Evolutionary conservation across 2,113 vertebrate species (phyloP).

Genomic region (Agapornis roseicollis): DNA sequence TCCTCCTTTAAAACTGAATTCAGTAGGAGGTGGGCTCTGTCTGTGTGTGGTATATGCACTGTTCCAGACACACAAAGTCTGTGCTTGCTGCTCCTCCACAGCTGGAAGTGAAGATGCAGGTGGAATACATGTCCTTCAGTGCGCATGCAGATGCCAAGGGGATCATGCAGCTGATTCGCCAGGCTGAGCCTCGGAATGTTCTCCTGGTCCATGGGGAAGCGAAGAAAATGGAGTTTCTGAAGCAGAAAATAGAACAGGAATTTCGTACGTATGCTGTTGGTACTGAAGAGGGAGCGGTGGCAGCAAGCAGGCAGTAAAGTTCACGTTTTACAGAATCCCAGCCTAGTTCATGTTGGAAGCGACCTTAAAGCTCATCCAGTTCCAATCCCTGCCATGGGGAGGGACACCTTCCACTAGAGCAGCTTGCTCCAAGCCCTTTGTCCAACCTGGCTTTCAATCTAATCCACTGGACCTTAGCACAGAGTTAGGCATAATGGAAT

Average conservation of each 20-base stretch:
- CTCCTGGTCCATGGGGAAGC: slow-evolving; percentile 94
- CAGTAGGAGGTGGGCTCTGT: neutral
- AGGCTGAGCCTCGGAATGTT: slow-evolving; percentile 90
- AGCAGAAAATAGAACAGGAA: slow-evolving; percentile 97
- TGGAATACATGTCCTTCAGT: slow-evolving; percentile 99
- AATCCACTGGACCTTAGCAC: rapidly evolving
- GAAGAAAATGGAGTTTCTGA: slow-evolving; percentile 97
- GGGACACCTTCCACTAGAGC: neutral
- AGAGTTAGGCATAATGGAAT: rapidly evolving
- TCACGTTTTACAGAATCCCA: neutral
- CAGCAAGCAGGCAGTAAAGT: rapidly evolving
- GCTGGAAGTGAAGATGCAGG: slow-evolving; percentile 97
- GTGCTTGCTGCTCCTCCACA: slow-evolving; percentile 9
- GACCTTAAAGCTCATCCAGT: neutral
- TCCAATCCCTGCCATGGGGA: neutral
- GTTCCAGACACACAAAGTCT: too few relatives aligned
- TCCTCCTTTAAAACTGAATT: rapidly evolving
- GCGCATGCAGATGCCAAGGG: slow-evolving; percentile 96
- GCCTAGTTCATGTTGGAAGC: neutral
- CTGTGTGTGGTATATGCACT: rapidly evolving
- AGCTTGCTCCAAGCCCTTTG: neutral
- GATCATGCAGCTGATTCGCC: slow-evolving; percentile 98
- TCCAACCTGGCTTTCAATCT: neutral
- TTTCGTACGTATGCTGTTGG: slow-evolving; percentile 75
- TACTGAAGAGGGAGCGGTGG: rapidly evolving